Conservation (phyloP, 2,113 vertebrate genomes). For the Urocitellus parryii region DNA sequence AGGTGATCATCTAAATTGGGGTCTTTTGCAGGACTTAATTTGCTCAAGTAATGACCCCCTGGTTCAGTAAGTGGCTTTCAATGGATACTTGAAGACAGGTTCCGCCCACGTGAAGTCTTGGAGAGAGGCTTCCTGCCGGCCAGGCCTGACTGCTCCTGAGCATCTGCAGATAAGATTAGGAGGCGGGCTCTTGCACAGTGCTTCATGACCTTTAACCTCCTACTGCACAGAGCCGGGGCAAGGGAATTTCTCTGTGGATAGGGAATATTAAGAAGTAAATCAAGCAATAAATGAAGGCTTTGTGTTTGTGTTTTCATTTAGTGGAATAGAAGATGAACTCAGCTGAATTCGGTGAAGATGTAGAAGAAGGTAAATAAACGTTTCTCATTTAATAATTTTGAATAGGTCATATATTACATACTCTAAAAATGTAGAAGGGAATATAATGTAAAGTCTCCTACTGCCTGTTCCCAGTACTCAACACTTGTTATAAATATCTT, state of each 20-base stretch:
- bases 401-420: neutral
- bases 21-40: neutral
- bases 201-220: neutral
- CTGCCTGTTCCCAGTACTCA: neutral
- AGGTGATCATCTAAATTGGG: neutral
- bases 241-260: neutral
- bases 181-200: neutral
- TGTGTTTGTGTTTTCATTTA: slow-evolving; percentile 81
- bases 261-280: neutral
- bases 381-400: slow-evolving; percentile 53
- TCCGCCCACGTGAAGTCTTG: neutral
- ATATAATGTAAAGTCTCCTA: neutral
- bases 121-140: neutral
- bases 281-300: slow-evolving; percentile 55
- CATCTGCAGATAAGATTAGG: neutral
- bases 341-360: slow-evolving; percentile 89
- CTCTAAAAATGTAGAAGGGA: neutral
- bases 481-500: neutral
- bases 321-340: slow-evolving; percentile 91
- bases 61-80: neutral
- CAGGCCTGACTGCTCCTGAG: neutral
- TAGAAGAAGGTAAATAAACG: slow-evolving; percentile 88
- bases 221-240: neutral
- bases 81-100: neutral
- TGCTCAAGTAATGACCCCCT: neutral